Evolutionary conservation across 2,888 invertebrate genomes (phyloP).

Genomic region (Mythimna vitellina): DNA sequence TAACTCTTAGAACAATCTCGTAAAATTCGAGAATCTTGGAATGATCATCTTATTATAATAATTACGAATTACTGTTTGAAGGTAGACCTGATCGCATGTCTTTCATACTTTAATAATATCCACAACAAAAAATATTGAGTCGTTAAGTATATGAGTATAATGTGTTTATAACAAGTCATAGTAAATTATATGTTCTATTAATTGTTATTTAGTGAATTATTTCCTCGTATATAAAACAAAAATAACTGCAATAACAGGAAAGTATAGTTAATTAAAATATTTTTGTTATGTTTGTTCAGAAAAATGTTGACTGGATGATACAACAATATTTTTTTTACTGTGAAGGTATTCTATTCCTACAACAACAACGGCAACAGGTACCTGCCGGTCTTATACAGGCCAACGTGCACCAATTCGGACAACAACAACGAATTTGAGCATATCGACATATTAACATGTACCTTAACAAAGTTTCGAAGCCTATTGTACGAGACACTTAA

Average conservation of each 20-base stretch:
- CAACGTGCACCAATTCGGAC: too few relatives aligned
- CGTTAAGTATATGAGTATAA: conserved; percentile 4
- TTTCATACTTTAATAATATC: not conserved
- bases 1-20: too few relatives aligned
- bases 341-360: too few relatives aligned
- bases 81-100: conserved; percentile 20
- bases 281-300: not conserved
- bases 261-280: not conserved
- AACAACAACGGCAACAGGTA: too few relatives aligned
- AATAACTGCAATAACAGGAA: conserved; percentile 38
- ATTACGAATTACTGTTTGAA: not conserved
- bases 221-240: conserved; percentile 29
- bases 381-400: too few relatives aligned
- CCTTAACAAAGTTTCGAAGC: too few relatives aligned
- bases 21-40: not conserved
- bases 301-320: not conserved
- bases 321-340: too few relatives aligned
- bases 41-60: conserved; percentile 10
- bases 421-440: too few relatives aligned
- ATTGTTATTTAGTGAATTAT: conserved; percentile 16
- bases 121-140: conserved; percentile 8
- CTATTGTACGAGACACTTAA: too few relatives aligned
- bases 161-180: conserved; percentile 22
- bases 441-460: too few relatives aligned
- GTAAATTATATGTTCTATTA: conserved; percentile 25